Base-by-base conservation (phyloP, 1,140 invertebrate genomes). In the Sarcophaga bullata region DNA sequence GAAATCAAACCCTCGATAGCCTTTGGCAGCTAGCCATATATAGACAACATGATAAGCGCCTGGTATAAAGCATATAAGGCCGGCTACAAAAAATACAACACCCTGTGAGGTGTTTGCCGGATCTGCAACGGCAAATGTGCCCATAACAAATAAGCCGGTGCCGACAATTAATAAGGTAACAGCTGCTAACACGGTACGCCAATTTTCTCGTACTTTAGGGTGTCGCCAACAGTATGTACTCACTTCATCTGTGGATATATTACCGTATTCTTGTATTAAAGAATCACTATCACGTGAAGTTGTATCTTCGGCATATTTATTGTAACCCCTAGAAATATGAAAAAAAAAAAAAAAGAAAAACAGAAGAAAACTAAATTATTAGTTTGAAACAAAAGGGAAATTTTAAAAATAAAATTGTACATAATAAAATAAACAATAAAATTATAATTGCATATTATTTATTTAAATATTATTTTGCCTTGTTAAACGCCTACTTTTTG, bases 1-100 rank as follows among this genome's bases (percentile, higher is more conserved):
- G 87, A 96, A 96, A 86, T 95, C 94, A 88, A 95, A 96, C 83
- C 95, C 95, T 86, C 94, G 91, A 86, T 93, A 93, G 72, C 95
- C 95, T 86, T 94, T 94, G n/a, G 95, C 95, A 11, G 95, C 95
- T 81, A 95, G 91, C 92, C 95, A 96, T 85, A 96, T 95, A 88
- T 96, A 96, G 37, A 96, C 94, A 10, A 96, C 94, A 87, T 96
- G 95, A 90, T 96, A 96, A 68, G 94, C 95, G 82, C 95, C 95
- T 8, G 94, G 94, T 73, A 95, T 94, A 86, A 96, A 95, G 90
- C 95, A 96, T 84, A 96, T 96, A 85, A 95, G 92, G 83, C 89
- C 95, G 82, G 95, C 95, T 49, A 96, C 92, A 85, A 96, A 93
- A 90, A 96, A 96, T 6, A 96, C 95, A 68, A 94, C 93, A 84